These are phyloP conservation scores for Podargus strigoides DNA, from an alignment of 2,797 vertebrate species.

Conservation along the genomic window DNA sequence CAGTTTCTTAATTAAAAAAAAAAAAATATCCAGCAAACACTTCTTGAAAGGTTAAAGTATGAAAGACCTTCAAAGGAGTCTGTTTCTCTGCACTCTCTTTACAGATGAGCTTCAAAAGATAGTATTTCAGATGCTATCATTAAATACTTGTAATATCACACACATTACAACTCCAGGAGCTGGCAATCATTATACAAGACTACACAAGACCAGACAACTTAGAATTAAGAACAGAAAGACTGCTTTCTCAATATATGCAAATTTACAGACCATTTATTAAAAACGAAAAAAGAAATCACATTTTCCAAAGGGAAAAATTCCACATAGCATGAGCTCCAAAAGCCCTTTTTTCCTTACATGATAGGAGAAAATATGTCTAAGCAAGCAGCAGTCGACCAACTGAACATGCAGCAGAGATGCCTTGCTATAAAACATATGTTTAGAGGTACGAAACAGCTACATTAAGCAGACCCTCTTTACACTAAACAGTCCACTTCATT, in stretches of 20 bases:
- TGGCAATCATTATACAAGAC: not conserved
- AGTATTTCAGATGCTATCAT: not conserved
- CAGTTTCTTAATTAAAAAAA: not conserved
- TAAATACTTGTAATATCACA: not conserved
- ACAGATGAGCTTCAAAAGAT: not conserved
- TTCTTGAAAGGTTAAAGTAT: no score
- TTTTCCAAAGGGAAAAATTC: not conserved
- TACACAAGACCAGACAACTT: not conserved
- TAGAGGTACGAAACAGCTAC: not conserved
- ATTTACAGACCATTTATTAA: not conserved
- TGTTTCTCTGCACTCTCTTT: not conserved
- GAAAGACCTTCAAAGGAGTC: not conserved
- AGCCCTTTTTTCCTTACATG: accelerated
- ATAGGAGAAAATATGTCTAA: not conserved
- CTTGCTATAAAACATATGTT: not conserved
- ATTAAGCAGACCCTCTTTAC: not conserved
- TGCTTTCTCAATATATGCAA: not conserved
- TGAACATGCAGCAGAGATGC: not conserved
- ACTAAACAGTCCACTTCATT: not conserved
- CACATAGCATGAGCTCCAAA: not conserved
- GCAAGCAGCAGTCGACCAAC: not conserved
- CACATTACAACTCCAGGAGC: not conserved
- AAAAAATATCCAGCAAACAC: no score
- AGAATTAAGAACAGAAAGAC: not conserved
- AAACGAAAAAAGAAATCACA: not conserved